Evolutionary conservation across 2,113 vertebrate species (phyloP), one percentile per base, ranked within the genome.

Genomic region (Hippocampus mohnikei): DNA sequence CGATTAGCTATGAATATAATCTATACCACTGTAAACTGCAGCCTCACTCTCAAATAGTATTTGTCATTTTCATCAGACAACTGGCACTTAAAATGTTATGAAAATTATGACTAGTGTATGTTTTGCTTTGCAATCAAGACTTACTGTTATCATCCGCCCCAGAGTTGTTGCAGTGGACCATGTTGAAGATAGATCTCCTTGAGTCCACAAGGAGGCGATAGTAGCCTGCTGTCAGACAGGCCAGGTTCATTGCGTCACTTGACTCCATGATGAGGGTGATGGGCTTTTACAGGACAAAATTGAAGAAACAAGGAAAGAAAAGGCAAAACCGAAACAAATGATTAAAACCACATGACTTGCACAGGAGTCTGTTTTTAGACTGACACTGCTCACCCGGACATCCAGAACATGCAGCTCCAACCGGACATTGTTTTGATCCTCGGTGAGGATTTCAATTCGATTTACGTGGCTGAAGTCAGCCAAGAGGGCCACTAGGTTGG

Each of bases 381-480:
- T 42, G 53, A 18, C 50, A 40, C 0, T 1, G 3, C 80, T 82
- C 68, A 96, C 96, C 92, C 96, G 94, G 71, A 98, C 96, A 29
- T 98, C 96, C 74, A 98, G 90, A 60, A 98, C 96, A 8, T 98
- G 96, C 33, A 98, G 93, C 76, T 98, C 96, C 75, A 98, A 95
- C 59, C 96, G 91, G 64, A 98, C 95, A 70, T 84, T 94, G 80
- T 68, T 93, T 67, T 98, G 95, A 0, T 98, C 96, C 82, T 98
- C 96, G 0, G 95, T 95, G 77, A 97, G 96, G 92, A 98, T 98
- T 87, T 98, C 96, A 2, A 98, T 98, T 84, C 95, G 94, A 90
- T 98, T 98, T 67, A 98, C 96, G 0, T 98, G 96, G 88, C 96
- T 98, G 89, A 98, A 98, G 88, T 98, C 96, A 5, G 96, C 96